Evolutionary conservation across 2,113 vertebrate species (phyloP), one percentile per base, ranked within the genome.

Genomic region (Pionites leucogaster): DNA sequence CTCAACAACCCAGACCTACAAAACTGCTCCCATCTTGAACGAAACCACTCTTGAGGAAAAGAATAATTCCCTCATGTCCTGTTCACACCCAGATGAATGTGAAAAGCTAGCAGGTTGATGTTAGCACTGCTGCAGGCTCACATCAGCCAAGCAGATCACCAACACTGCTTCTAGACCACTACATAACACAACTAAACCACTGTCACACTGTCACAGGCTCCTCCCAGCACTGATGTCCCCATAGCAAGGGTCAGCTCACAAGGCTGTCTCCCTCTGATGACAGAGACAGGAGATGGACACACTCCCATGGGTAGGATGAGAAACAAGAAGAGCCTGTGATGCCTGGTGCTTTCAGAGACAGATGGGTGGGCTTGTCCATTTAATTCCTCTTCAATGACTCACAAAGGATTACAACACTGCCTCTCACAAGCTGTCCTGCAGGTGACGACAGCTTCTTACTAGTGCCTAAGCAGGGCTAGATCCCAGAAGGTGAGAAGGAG

Each of bases 351-450:
- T 55, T 33, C 55, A 55, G n/a, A 42, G 57, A 53, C 52, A 60
- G 31, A 47, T 0, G 1, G 6, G 37, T 47, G 44, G 39, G 37
- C 16, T 63, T 50, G 5, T n/a, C 33, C 28, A 1, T 15, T 42
- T 52, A 74, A 50, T 29, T 59, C 37, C 44, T 23, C 42, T 5
- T 65, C 57, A 17, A 17, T 70, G 78, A 8, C 14, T 57, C 49
- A 4, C 75, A 65, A 39, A 92, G 29, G 27, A 50, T 33, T 41
- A 39, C 74, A 74, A 1, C 9, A 4, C 29, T 63, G 31, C 55
- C 17, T 25, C 52, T 28, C 76, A 49, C 4, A 7, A 62, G 25
- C 57, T 69, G 37, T 20, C 29, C 60, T 57, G n/a, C 50, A 53
- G 57, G 29, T 17, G 20, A 13, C 17, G 15, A 23, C 4, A 60